Percentiles rank a stretch among this genome's conserved stretches.
These are phyloP conservation scores for Aotus griseimembra DNA, from an alignment of 2,797 vertebrate species.

Conservation along the genomic window DNA sequence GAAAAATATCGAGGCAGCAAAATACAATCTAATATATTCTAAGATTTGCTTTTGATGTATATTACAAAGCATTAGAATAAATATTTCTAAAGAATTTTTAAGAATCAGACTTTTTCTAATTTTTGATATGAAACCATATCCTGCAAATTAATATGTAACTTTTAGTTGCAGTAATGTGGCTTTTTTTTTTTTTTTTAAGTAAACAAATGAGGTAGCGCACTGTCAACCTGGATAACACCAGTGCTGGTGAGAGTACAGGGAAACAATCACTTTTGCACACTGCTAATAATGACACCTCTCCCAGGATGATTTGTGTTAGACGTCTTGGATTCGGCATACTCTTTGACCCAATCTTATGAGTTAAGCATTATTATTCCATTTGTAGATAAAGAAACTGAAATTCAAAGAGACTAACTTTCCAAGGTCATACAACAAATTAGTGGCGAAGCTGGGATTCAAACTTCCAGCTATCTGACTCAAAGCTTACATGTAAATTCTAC, in stretches of 20 bases:
- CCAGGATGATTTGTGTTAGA: neutral
- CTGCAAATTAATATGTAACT: neutral
- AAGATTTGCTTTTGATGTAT: neutral
- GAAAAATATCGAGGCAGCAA: neutral
- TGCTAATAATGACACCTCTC: neutral
- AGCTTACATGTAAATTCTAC: neutral
- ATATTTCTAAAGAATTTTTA: neutral
- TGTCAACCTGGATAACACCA: neutral
- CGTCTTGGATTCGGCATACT: neutral
- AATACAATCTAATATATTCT: neutral
- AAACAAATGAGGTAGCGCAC: neutral
- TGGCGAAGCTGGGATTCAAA: neutral
- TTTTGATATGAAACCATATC: constrained; percentile 37
- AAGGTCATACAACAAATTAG: neutral
- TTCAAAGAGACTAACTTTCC: constrained; percentile 26
- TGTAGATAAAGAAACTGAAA: neutral
- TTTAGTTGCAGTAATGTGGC: neutral
- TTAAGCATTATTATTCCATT: neutral
- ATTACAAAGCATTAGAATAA: neutral
- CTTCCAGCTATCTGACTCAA: neutral
- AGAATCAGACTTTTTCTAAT: constrained; percentile 14
- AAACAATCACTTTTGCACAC: neutral
- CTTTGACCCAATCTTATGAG: neutral
- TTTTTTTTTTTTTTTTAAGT: neutral
- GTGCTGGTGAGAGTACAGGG: neutral